phyloP scores from a whole-genome alignment of 2,888 invertebrate species.

The Villa cingulata region DNA sequence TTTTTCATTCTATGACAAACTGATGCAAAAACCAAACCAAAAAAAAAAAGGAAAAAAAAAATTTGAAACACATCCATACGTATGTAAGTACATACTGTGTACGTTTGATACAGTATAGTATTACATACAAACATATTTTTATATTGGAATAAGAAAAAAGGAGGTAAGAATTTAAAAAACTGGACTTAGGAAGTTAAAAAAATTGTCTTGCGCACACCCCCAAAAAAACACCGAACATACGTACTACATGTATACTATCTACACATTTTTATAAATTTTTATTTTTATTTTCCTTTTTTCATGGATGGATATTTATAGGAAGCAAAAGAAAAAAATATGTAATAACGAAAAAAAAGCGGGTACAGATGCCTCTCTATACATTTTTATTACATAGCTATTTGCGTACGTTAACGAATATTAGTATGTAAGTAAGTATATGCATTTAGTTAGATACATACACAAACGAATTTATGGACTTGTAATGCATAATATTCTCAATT shows the following conservation, averaged over 20 bases:
- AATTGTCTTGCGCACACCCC: conserved; percentile 10
- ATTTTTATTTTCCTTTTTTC: too few species aligned
- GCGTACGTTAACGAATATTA: neutral
- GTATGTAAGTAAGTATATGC: neutral
- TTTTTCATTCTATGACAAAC: conserved; percentile 2
- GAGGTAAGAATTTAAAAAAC: neutral
- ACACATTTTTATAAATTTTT: too few species aligned
- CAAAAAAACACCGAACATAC: conserved; percentile 2
- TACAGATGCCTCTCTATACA: too few species aligned
- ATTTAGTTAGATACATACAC: neutral
- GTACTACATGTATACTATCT: too few species aligned
- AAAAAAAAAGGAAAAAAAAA: conserved; percentile 5
- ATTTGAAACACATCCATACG: conserved; percentile 5
- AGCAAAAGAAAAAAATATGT: too few species aligned
- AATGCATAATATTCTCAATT: neutral
- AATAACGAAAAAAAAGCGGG: too few species aligned
- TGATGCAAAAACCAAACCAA: neutral
- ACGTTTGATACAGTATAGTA: too few species aligned
- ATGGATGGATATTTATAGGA: too few species aligned
- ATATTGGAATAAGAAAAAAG: neutral
- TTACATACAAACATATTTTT: too few species aligned
- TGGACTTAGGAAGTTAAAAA: conserved; percentile 9
- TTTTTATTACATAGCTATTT: too few species aligned
- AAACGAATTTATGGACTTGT: neutral
- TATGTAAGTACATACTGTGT: too few species aligned